A percentile compares a stretch with the other conserved stretches of the same genome.
These are phyloP conservation scores for Dynastes grantii DNA, from an alignment of 2,888 invertebrate genomes.

Conservation along the genomic window DNA sequence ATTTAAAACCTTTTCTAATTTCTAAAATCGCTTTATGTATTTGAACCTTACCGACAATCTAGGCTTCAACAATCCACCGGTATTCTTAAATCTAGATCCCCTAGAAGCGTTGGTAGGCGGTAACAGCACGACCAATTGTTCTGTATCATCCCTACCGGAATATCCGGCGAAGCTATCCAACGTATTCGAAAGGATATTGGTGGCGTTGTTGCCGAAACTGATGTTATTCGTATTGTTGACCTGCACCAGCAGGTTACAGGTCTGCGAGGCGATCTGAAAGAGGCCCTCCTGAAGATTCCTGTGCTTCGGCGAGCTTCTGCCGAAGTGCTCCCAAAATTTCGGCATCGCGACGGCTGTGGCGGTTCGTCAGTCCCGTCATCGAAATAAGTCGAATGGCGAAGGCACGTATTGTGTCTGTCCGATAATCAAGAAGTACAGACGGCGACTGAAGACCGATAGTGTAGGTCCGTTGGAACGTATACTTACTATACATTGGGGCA, in stretches of 20 bases:
- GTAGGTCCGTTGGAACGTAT: neutral
- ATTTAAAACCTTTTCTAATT: constrained; percentile 5
- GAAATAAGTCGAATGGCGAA: constrained; percentile 9
- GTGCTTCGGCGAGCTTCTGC: constrained; percentile 71
- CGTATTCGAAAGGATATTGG: constrained; percentile 76
- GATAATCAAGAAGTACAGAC: neutral
- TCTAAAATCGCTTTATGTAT: neutral
- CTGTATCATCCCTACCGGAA: constrained; percentile 46
- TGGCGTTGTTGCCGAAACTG: constrained; percentile 77
- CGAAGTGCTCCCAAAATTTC: constrained; percentile 77
- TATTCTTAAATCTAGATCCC: constrained; percentile 53
- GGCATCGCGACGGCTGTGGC: constrained; percentile 70
- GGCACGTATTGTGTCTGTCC: neutral
- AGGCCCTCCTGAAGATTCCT: constrained; percentile 83
- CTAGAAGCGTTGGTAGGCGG: constrained; percentile 68
- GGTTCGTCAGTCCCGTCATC: constrained; percentile 14
- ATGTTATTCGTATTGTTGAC: constrained; percentile 85
- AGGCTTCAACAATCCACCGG: constrained; percentile 70
- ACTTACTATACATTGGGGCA: constrained; percentile 4
- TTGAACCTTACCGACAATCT: constrained; percentile 75
- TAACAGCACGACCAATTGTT: constrained; percentile 73
- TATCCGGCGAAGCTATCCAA: constrained; percentile 58
- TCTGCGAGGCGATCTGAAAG: constrained; percentile 85
- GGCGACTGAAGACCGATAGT: constrained; percentile 7
- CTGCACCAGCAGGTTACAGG: constrained; percentile 84